Evolutionary conservation across 2,888 invertebrate genomes (phyloP).

Genomic region (Orchestes rusci): DNA sequence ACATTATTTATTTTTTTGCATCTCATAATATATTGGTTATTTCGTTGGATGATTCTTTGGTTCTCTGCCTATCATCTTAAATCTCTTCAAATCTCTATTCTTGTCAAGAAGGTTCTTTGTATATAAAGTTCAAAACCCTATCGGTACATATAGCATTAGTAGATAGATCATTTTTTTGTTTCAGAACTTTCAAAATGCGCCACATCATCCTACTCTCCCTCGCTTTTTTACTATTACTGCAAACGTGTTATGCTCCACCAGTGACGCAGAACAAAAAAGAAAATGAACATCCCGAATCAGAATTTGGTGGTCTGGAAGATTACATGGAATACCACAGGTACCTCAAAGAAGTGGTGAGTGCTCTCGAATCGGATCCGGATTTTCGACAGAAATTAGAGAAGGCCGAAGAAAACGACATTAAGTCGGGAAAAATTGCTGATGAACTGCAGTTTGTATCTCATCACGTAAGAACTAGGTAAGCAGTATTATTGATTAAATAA

Average conservation of each 20-base stretch:
- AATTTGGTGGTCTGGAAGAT: conserved; percentile 37
- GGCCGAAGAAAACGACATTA: conserved; percentile 75
- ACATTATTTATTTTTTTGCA: no score
- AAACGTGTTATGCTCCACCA: conserved; percentile 45
- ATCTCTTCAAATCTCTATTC: no score
- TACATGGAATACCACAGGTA: conserved; percentile 82
- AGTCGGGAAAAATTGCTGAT: conserved; percentile 83
- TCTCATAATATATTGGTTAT: no score
- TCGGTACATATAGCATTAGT: no score
- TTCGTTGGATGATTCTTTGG: no score
- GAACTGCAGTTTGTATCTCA: conserved; percentile 86
- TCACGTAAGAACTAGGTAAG: conserved; percentile 66
- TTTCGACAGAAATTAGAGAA: conserved; percentile 76
- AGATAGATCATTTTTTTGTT: no score
- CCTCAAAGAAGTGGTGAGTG: conserved; percentile 81
- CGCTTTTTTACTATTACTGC: no score
- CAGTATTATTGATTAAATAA: conserved; percentile 1
- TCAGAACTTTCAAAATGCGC: no score
- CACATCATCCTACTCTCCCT: no score
- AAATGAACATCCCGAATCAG: conserved; percentile 35
- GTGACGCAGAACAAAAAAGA: conserved; percentile 39
- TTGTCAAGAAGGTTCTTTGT: no score
- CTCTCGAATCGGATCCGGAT: conserved; percentile 80
- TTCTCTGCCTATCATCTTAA: no score
- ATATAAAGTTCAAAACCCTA: no score